These are phyloP conservation scores for Pseudopleuronectes americanus DNA, from an alignment of 2,797 vertebrate genomes.

Conservation along the genomic window DNA sequence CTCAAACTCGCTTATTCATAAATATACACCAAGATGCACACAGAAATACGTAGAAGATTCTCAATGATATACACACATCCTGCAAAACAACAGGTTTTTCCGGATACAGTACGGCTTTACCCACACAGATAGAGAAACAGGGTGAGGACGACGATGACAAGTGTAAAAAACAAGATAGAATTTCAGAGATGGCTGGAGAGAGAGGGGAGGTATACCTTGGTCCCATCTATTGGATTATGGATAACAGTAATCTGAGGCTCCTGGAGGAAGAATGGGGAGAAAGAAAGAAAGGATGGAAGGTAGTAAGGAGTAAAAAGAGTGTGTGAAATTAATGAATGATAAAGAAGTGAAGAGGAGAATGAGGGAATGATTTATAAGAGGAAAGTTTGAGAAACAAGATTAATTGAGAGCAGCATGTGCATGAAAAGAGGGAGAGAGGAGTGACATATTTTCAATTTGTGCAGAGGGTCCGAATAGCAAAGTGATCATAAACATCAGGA, in stretches of 20 bases:
- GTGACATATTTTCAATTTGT: no score
- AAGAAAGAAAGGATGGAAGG: conserved; percentile 45
- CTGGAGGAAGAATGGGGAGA: conserved; percentile 70
- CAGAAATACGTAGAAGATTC: not conserved
- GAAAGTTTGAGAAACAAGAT: conserved; percentile 11
- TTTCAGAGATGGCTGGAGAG: conserved; percentile 45
- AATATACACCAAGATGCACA: conserved; percentile 22
- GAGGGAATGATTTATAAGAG: conserved; percentile 21
- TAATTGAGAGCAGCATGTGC: no score
- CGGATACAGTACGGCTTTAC: conserved; percentile 21
- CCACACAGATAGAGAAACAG: conserved; percentile 19
- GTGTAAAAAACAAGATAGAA: conserved; percentile 16
- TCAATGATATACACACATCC: conserved; percentile 22
- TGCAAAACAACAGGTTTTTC: conserved; percentile 4
- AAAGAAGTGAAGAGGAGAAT: not conserved
- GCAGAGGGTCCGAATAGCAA: no score
- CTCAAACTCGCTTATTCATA: conserved; percentile 46
- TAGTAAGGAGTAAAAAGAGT: conserved; percentile 22
- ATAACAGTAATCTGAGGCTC: conserved; percentile 98
- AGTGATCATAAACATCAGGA: not conserved
- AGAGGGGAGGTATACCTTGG: conserved; percentile 87
- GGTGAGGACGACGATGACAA: conserved; percentile 30
- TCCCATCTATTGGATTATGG: conserved; percentile 95
- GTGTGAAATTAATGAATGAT: not conserved
- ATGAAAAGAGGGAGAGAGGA: no score